Base-by-base conservation (phyloP, 2,113 vertebrate species). In the Scomber scombrus region DNA sequence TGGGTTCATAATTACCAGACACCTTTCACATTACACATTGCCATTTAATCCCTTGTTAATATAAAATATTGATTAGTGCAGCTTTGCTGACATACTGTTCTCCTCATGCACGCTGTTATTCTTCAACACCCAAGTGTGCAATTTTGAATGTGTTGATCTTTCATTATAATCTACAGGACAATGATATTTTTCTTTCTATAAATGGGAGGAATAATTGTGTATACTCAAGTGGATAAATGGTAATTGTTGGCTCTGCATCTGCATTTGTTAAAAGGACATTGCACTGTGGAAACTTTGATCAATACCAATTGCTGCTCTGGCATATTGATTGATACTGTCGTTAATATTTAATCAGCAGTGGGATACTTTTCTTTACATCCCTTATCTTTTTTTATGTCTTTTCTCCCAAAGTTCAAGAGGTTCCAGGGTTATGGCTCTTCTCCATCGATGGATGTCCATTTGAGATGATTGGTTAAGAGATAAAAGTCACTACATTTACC, bases 381-480 rank as follows among this genome's bases (percentile, higher is more conserved):
- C n/a, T 65, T 74, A 62, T 89, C 70, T 79, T 21, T 79, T 26
- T 72, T 73, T 79, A 81, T 80, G 56, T 81, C 64, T 45, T 8
- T 49, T 77, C 56, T 75, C 56, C 50, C 60, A 72, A 82, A 71
- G 80, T 81, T 57, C 75, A 89, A 69, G 58, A 80, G 67, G 47
- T 58, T 43, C 67, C 43, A 47, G 14, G 60, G 65, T 84, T 88
- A 67, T 69, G 71, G 70, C 51, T 62, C 60, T 21, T 68, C 49
- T 67, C 31, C 76, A 58, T 80, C 61, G 70, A 12, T 72, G 52
- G 18, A 45, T 72, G 61, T 75, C 71, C 68, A 85, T 89, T 86
- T 87, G 65, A 50, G 62, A 85, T 84, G 75, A 89, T 85, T 71
- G 70, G 82, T 88, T 72, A 65, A 86, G 77, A 65, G 81, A 89